Evolutionary conservation across 2,797 vertebrate genomes (phyloP), one percentile per base, ranked within the genome.

Genomic region (Anguilla megastoma): DNA sequence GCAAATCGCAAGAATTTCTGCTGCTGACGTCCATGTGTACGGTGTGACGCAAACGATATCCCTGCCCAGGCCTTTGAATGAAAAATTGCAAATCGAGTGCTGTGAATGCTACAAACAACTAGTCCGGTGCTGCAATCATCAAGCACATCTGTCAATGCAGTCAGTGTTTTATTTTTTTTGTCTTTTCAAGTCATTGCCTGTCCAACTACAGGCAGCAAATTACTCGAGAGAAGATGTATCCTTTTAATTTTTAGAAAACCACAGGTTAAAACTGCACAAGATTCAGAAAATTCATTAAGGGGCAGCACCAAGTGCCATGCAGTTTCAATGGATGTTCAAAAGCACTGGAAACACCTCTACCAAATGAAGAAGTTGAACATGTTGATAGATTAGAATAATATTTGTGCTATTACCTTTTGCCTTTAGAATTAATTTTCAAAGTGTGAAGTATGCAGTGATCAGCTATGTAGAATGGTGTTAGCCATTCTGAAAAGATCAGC

Each of bases 161-260:
- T 82, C 79, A n/a, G 79, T 50, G 45, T 80, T 48, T 79, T 18
- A 58, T 79, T 36, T 41, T 45, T 80, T 27, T 24, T 14, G 12
- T 45, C 76, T 80, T 80, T 80, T 76, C 33, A 76, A 76, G 41
- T 76, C 30, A 76, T 76, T 36, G 10, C 30, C 71, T 36, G 71
- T 79, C 12, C 18, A 21, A 79, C 36, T 79, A 14, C 30, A 33
- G 14, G 9, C 2, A 18, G 30, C 36, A 79, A 79, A 36, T 41
- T 6, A 76, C 71, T 36, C 30, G 16, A 41, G 16, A 36, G 6
- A 41, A 41, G 36, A n/a, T 66, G 21, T 1, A 21, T 33, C n/a
- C 69, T 74, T 74, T 74, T 36, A 33, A 33, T 33, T 30, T 36
- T 41, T 36, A 18, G 33, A 41, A 16, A 36, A 16, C 24, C 74